Base-by-base conservation (phyloP, 64 coral and sea anemone genomes). In the Cladopsammia gracilis region DNA sequence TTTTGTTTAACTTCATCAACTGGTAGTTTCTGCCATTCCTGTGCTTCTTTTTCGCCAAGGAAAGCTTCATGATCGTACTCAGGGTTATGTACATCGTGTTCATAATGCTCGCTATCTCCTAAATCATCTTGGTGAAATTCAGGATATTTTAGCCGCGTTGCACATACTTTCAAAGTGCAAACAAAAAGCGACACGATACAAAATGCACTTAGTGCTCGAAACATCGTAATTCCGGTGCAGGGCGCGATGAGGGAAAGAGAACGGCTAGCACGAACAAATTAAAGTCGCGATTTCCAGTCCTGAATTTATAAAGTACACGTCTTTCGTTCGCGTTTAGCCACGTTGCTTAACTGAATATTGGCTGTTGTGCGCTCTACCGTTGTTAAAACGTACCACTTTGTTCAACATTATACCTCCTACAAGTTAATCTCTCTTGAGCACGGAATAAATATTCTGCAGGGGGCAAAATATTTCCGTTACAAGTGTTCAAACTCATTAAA, bases 61-160 rank as follows among this genome's bases (percentile, higher is more conserved):
- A 97, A 97, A 23, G 96, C 96, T 10, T 94, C 88, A 10, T 94
- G 92, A 25, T 97, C 96, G 68, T 91, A 94, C 53, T 94, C 62
- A 8, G 22, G 6, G 14, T 90, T 83, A 19, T 97, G 96, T 18
- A 60, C 66, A 18, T 70, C 92, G 12, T 88, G 45, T 67, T 90
- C 85, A 16, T 82, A 91, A 77, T 97, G 95, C 19, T 94, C 77
- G 14, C 34, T 42, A 13, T 90, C 54, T 20, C 87, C 73, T 4
- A 93, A 79, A 3, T 86, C 75, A 3, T 93, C 71, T 23, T 90
- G 25, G 3, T 64, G 58, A 6, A 64, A 6, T 10, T 18, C 25
- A 6, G 26, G 78, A 42, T 47, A 47, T 64, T 44, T 26, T 3
- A 64, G 25, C 26, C 59, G 13, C 44, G 16, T 45, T 1, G 61